Evolutionary conservation across 2,797 vertebrate genomes (phyloP).

Genomic region (Austrolebias charrua): DNA sequence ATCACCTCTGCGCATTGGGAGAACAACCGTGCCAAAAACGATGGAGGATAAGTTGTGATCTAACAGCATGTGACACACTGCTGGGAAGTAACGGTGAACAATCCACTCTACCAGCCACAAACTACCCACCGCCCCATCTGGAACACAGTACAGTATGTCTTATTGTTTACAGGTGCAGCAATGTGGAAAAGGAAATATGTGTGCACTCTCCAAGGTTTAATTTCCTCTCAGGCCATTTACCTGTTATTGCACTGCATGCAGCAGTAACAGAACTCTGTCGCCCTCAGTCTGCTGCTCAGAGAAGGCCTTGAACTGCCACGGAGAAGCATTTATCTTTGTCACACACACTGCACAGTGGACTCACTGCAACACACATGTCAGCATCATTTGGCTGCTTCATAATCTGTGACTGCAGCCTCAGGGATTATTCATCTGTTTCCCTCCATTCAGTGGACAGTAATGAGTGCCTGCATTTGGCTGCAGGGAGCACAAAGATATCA

Average conservation of each 20-base stretch:
- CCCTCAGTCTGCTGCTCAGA: slow-evolving; percentile 47
- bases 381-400: slow-evolving; percentile 70
- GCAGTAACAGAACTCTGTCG: slow-evolving; percentile 49
- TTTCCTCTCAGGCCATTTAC: slow-evolving; percentile 55
- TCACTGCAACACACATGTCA: slow-evolving; percentile 70
- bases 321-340: slow-evolving; percentile 73
- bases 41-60: slow-evolving; percentile 59
- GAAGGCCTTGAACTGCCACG: slow-evolving; percentile 48
- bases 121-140: slow-evolving; percentile 30
- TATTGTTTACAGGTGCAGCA: slow-evolving; percentile 64
- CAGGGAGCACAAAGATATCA: slow-evolving; percentile 45
- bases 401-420: slow-evolving; percentile 64
- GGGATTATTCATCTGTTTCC: slow-evolving; percentile 70
- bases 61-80: slow-evolving; percentile 68
- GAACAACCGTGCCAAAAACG: slow-evolving; percentile 64
- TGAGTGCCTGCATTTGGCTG: slow-evolving; percentile 57
- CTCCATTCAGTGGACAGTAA: slow-evolving; percentile 61
- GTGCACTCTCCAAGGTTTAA: slow-evolving; percentile 53
- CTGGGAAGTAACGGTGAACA: slow-evolving; percentile 56
- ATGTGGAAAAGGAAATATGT: slow-evolving; percentile 58
- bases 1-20: slow-evolving; percentile 66
- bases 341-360: slow-evolving; percentile 52
- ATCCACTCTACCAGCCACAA: slow-evolving; percentile 39
- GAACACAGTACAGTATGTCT: slow-evolving; percentile 55
- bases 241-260: slow-evolving; percentile 50